These are phyloP conservation scores for Entosphenus tridentatus DNA, from an alignment of 2,113 vertebrate species.

Conservation along the genomic window DNA sequence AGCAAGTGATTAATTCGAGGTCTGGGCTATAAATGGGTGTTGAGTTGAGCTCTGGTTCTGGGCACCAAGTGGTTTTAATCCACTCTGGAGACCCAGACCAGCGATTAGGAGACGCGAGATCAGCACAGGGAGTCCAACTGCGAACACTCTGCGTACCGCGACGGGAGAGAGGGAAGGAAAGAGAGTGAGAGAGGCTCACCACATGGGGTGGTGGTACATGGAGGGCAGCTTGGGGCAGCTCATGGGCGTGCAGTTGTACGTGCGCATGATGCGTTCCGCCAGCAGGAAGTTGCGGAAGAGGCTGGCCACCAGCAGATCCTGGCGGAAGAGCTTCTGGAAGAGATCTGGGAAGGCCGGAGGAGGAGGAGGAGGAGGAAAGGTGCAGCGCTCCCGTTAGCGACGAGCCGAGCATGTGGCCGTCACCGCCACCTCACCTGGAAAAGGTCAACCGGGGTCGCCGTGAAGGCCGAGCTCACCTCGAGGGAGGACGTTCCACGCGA, in stretches of 20 bases:
- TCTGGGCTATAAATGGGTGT: too few relatives aligned
- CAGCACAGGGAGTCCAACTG: too few relatives aligned
- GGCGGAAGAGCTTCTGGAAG: conserved; percentile 92
- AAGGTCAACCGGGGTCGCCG: not conserved
- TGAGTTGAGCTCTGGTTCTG: too few relatives aligned
- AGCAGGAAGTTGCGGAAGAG: conserved; percentile 83
- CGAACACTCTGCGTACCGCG: too few relatives aligned
- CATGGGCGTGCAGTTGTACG: conserved; percentile 86
- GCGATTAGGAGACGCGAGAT: too few relatives aligned
- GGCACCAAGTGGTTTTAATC: too few relatives aligned
- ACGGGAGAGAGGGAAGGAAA: too few relatives aligned
- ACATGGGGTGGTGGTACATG: conserved; percentile 97
- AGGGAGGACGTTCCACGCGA: conserved; percentile 89
- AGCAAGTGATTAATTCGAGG: too few relatives aligned
- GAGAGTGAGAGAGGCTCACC: conserved; percentile 31
- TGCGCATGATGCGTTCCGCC: conserved; percentile 90
- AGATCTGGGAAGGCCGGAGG: conserved; percentile 32
- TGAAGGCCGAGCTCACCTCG: conserved; percentile 34
- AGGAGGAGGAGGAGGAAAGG: not conserved
- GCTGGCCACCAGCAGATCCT: conserved; percentile 85
- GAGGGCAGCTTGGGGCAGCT: conserved; percentile 86
- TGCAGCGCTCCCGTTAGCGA: not conserved
- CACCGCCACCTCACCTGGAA: not conserved
- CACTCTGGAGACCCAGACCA: too few relatives aligned
- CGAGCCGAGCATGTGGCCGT: not conserved